A percentile compares a stretch with the other conserved stretches of the same genome.
Evolutionary conservation across 2,797 vertebrate species (phyloP).

Genomic region (Lepilemur ruficaudatus): DNA sequence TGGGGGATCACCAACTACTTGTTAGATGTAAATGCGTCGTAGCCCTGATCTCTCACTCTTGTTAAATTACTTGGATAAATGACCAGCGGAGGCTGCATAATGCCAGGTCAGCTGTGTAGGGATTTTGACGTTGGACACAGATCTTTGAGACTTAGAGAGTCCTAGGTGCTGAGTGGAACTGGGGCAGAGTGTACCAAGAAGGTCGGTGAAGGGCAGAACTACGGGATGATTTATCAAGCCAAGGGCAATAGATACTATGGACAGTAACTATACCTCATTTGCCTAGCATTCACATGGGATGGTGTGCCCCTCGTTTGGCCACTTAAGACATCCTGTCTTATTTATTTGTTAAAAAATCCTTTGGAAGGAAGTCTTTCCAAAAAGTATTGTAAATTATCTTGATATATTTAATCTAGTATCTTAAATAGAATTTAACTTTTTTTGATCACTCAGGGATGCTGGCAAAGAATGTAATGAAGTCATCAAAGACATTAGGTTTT

Average conservation of each 20-base stretch:
- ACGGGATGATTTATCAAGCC: neutral
- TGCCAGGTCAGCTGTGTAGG: conserved; percentile 84
- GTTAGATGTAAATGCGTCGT: conserved; percentile 84
- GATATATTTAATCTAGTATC: neutral
- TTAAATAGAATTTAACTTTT: neutral
- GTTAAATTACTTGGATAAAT: conserved; percentile 82
- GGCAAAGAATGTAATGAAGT: neutral
- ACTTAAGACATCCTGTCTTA: neutral
- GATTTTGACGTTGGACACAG: conserved; percentile 77
- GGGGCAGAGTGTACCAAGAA: conserved; percentile 74
- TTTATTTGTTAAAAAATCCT: neutral
- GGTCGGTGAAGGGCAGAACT: conserved; percentile 74
- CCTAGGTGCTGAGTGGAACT: conserved; percentile 72
- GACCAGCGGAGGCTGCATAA: conserved; percentile 80
- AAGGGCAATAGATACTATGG: neutral
- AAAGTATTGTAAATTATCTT: neutral
- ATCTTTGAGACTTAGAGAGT: conserved; percentile 79
- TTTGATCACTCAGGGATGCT: neutral
- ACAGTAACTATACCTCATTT: neutral
- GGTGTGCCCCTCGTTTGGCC: neutral
- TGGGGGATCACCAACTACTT: conserved; percentile 84
- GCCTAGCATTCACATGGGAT: too few relatives aligned
- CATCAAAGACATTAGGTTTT: neutral
- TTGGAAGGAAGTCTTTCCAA: neutral
- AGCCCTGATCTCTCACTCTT: conserved; percentile 83